Conservation (phyloP, 2,888 invertebrate species). For the Atherix ibis region DNA sequence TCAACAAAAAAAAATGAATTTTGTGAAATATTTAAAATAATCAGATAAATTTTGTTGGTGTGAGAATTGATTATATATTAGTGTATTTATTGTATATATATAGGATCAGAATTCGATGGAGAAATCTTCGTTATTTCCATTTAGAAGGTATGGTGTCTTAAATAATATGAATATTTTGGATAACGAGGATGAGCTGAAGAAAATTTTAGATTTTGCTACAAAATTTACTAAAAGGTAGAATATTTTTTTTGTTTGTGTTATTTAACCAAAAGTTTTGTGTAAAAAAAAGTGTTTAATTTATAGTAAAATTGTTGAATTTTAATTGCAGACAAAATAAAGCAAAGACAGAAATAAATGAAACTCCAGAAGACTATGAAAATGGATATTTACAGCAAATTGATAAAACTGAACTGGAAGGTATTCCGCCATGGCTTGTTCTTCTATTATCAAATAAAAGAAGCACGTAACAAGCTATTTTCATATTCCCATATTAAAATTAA, state of each 20-base stretch:
- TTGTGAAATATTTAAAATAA: no score
- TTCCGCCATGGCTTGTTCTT: constrained; percentile 1
- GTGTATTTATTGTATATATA: no score
- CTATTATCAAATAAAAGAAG: neutral
- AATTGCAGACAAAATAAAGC: constrained; percentile 4
- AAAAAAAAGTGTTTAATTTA: no score
- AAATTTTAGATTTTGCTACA: constrained; percentile 1
- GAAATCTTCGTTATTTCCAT: constrained; percentile 1
- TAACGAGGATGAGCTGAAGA: constrained; percentile 2
- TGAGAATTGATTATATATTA: no score
- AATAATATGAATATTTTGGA: constrained; percentile 1
- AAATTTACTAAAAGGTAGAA: constrained; percentile 1
- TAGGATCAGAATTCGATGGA: constrained; percentile 2
- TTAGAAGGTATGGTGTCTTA: constrained; percentile 1
- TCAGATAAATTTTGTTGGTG: no score
- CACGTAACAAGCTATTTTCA: neutral
- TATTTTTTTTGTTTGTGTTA: no score
- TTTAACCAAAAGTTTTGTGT: no score
- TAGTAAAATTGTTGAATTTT: neutral
- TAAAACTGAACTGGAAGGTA: neutral
- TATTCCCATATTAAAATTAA: neutral
- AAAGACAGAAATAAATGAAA: constrained; percentile 1
- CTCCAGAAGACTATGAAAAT: neutral
- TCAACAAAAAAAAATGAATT: no score
- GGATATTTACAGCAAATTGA: neutral